phyloP scores from a whole-genome alignment of 1,140 invertebrate genomes.

The Drosophila nikananu region DNA sequence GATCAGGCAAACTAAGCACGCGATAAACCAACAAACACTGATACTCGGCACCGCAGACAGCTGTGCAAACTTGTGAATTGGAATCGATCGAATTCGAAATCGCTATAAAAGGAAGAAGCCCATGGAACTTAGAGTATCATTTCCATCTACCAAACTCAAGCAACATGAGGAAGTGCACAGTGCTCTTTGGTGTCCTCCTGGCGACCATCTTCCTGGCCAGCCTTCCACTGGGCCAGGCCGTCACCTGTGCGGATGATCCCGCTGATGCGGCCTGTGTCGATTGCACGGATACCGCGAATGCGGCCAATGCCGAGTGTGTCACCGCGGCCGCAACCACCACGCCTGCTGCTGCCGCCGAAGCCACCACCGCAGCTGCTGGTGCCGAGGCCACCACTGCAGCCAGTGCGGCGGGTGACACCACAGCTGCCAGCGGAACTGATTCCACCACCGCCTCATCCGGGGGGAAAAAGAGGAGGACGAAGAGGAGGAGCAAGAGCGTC shows the following conservation, averaged over 20 bases:
- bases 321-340: background rate
- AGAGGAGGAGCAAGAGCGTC: no score
- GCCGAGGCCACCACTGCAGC: background rate
- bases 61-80: background rate
- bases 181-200: background rate
- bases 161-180: constrained; percentile 7
- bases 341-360: background rate
- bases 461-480: background rate
- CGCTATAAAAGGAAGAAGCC: background rate
- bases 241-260: background rate
- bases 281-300: background rate
- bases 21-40: background rate
- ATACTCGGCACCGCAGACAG: background rate
- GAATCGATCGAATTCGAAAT: background rate
- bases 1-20: background rate
- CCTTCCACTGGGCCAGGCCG: constrained; percentile 1
- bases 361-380: background rate
- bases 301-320: background rate
- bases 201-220: constrained; percentile 12
- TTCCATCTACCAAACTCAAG: background rate
- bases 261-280: background rate
- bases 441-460: background rate
- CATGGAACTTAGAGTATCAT: background rate
- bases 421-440: background rate
- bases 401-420: background rate